phyloP scores from a whole-genome alignment of 1,140 invertebrate species.

The Spodoptera litura region DNA sequence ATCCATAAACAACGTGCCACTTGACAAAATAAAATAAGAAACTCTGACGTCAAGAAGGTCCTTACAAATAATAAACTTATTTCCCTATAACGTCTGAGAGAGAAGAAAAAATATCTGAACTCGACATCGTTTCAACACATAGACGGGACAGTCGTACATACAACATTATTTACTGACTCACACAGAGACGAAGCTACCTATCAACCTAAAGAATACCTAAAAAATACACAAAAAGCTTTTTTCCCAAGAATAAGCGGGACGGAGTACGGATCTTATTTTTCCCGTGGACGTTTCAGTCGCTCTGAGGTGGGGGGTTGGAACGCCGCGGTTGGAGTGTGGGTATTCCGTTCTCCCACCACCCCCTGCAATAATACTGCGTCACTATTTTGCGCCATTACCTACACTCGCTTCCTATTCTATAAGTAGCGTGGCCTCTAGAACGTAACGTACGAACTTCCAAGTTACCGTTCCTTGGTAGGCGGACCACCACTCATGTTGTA shows the following conservation, averaged over 20 bases:
- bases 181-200: slow-evolving; percentile 65
- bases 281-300: slow-evolving; percentile 84
- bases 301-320: slow-evolving; percentile 65
- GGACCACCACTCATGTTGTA: slow-evolving; percentile 27
- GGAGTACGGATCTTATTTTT: slow-evolving; percentile 84
- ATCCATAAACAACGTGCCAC: not conserved
- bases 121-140: slow-evolving; percentile 44
- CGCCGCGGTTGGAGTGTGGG: slow-evolving; percentile 56
- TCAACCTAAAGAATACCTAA: slow-evolving; percentile 74
- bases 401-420: slow-evolving; percentile 85
- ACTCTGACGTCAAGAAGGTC: slow-evolving; percentile 31
- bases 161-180: slow-evolving; percentile 69
- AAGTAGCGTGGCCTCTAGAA: slow-evolving; percentile 74
- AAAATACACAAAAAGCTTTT: slow-evolving; percentile 83
- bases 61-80: slow-evolving; percentile 39
- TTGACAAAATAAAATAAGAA: slow-evolving; percentile 26
- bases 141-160: slow-evolving; percentile 58
- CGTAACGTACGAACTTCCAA: slow-evolving; percentile 54
- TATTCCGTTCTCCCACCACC: slow-evolving; percentile 68
- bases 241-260: slow-evolving; percentile 84
- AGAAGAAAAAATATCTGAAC: slow-evolving; percentile 39
- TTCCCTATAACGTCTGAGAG: slow-evolving; percentile 33
- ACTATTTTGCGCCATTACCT: slow-evolving; percentile 86
- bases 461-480: slow-evolving; percentile 7
- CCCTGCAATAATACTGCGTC: slow-evolving; percentile 86